These are phyloP conservation scores for Erinaceus europaeus DNA, from an alignment of 2,113 vertebrate species.

Conservation along the genomic window DNA sequence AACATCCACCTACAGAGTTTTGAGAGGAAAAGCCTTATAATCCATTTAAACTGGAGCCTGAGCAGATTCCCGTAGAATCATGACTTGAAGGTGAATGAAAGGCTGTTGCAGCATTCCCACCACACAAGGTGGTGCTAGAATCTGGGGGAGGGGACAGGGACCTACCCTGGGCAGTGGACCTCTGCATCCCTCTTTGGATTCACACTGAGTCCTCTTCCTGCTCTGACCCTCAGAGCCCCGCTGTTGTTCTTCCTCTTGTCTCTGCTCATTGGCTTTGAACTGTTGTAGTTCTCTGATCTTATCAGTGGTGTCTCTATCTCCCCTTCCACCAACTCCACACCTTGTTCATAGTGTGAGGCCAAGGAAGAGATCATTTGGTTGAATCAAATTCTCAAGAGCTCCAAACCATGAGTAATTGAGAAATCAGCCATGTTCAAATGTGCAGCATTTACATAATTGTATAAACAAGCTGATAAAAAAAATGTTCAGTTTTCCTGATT, in stretches of 20 bases:
- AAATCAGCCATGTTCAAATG: conserved; percentile 61
- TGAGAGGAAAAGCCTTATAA: neutral
- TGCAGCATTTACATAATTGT: conserved; percentile 70
- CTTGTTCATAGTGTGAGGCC: conserved; percentile 21
- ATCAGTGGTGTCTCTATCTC: neutral
- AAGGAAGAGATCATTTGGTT: conserved; percentile 61
- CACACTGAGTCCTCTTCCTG: fast-evolving
- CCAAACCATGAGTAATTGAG: conserved; percentile 70
- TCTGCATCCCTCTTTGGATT: neutral
- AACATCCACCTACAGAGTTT: neutral
- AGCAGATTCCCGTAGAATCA: neutral
- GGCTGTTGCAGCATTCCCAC: no score
- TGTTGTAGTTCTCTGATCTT: neutral
- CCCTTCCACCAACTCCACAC: conserved; percentile 19
- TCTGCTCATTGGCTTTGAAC: neutral
- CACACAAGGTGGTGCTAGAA: no score
- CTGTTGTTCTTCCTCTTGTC: neutral
- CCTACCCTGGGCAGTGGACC: neutral
- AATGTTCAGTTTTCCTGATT: neutral
- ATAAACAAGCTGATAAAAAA: conserved; percentile 61
- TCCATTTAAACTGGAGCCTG: neutral
- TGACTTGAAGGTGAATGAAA: neutral
- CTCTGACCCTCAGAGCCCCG: neutral
- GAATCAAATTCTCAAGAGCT: conserved; percentile 69
- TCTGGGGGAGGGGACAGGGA: neutral